Evolutionary conservation across 2,113 vertebrate species (phyloP).

Genomic region (Coryphaenoides rupestris): DNA sequence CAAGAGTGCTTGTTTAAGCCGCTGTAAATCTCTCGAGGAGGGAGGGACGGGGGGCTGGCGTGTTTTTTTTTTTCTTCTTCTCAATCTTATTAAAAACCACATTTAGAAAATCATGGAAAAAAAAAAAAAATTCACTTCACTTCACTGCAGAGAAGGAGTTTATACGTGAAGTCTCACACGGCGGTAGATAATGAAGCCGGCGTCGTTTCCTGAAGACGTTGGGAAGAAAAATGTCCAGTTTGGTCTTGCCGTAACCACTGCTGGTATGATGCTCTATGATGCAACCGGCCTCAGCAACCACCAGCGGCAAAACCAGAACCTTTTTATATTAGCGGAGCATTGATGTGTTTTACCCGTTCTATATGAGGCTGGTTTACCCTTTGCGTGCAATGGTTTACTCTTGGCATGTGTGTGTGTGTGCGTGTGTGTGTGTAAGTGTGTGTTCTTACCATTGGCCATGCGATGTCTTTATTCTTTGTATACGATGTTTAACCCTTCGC

Average conservation of each 20-base stretch:
- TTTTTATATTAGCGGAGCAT: slow-evolving; percentile 43
- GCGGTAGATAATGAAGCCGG: slow-evolving; percentile 40
- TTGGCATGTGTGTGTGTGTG: too few species aligned
- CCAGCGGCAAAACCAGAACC: too few species aligned
- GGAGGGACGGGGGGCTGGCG: slow-evolving; percentile 40
- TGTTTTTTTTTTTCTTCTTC: too few species aligned
- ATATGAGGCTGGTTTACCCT: too few species aligned
- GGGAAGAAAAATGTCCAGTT: slow-evolving; percentile 18
- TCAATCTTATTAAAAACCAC: slow-evolving; percentile 56
- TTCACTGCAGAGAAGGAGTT: slow-evolving; percentile 25
- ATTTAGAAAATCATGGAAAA: slow-evolving; percentile 36
- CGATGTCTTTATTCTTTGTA: too few species aligned
- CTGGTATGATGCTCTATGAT: slow-evolving; percentile 32
- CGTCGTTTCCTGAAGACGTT: slow-evolving; percentile 24
- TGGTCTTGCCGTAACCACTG: slow-evolving; percentile 32
- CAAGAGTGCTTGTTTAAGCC: slow-evolving; percentile 45
- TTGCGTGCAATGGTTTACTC: too few species aligned
- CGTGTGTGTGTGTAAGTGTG: too few species aligned
- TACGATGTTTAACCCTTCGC: background rate
- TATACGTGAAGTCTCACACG: slow-evolving; percentile 19
- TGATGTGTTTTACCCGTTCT: slow-evolving; percentile 20
- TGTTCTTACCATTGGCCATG: too few species aligned
- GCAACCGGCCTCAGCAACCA: slow-evolving; percentile 32
- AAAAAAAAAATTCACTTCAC: slow-evolving; percentile 31
- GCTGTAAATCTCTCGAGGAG: slow-evolving; percentile 55